Evolutionary conservation across 2,797 vertebrate species (phyloP), one percentile per base, ranked within the genome.

Genomic region (Syndactyla subalaris): DNA sequence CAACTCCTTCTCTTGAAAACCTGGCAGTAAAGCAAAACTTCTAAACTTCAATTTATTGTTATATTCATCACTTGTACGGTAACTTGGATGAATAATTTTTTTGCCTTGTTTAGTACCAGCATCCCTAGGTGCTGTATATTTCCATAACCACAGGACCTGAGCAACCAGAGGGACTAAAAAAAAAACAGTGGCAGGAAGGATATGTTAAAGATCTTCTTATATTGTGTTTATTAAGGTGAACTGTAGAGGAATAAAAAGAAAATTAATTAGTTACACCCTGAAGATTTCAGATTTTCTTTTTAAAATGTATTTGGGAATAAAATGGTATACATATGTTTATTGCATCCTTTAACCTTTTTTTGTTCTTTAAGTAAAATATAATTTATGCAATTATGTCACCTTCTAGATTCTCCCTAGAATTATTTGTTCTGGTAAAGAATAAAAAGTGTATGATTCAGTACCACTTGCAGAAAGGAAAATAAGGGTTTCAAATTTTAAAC

Each of bases 31-130:
- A 63, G 16, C 14, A 59, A n/a, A 14, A 29, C 18, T 34, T 63
- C 14, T 67, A 71, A 27, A 36, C n/a, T 58, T 49, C 0, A 2
- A 6, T 74, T 61, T 58, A 39, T 75, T 80, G 16, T 26, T 67
- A 10, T 14, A n/a, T n/a, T 80, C 12, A 43, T 66, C 26, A 32
- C 7, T 85, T 45, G 1, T 39, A 12, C 0, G 0, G 1, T 38
- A 79, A 80, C 14, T 49, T 74, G 23, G 26, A n/a, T n/a, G 29
- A 66, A 46, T n/a, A 6, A 8, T 34, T 75, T 88, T 49, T 88
- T 92, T 70, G 8, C 38, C 17, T 29, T 63, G 15, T 4, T 75
- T 86, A 59, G 23, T 39, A 59, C 2, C 26, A 76, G 8, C 3
- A 48, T 39, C 11, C 1, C 1, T 73, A 55, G 26, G 16, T 48